Conservation (phyloP, 2,113 vertebrate genomes). For the Pyrgilauda ruficollis region DNA sequence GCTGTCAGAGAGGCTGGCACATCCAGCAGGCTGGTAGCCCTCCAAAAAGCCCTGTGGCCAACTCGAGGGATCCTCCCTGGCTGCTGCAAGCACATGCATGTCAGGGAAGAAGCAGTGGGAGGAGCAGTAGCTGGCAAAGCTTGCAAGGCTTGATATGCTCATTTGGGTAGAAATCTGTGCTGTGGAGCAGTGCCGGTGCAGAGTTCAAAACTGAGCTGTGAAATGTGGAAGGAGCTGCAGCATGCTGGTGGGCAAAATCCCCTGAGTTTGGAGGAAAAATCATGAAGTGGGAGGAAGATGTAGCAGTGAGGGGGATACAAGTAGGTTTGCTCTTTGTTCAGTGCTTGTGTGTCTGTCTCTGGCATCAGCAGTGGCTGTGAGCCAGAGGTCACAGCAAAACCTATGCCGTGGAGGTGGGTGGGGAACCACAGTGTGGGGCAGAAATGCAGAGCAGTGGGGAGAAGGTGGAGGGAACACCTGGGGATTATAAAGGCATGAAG, state of each 20-base stretch:
- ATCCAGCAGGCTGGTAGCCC: not conserved
- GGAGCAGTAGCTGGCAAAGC: not conserved
- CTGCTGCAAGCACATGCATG: not conserved
- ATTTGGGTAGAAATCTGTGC: not conserved
- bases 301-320: not conserved
- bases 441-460: not conserved
- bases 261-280: not conserved
- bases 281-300: not conserved
- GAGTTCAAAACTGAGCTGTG: not conserved
- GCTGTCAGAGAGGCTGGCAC: not conserved
- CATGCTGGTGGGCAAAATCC: not conserved
- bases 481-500: not conserved
- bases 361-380: not conserved
- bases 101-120: not conserved
- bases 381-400: not conserved
- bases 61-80: not conserved
- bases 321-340: not conserved
- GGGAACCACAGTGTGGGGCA: fast-evolving
- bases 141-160: not conserved
- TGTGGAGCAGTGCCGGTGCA: not conserved
- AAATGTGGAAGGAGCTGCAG: not conserved
- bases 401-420: not conserved
- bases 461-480: not conserved
- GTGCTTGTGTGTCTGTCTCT: not conserved
- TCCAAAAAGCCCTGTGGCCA: slow-evolving; percentile 45